Conservation (phyloP, 2,113 vertebrate species). For the Pholis gunnellus region DNA sequence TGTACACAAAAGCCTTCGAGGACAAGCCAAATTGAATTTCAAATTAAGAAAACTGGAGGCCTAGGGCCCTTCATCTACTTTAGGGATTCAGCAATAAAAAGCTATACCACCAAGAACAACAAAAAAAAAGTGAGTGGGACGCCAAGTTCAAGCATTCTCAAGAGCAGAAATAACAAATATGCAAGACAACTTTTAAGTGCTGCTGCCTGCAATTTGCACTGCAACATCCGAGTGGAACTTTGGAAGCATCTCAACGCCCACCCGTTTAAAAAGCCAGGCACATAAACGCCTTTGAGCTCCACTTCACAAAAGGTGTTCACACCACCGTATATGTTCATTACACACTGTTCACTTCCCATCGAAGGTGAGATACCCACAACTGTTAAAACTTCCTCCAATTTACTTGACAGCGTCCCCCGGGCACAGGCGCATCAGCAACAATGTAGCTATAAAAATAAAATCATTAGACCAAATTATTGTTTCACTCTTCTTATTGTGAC, state of each 20-base stretch:
- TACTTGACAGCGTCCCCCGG: neutral
- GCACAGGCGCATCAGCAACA: neutral
- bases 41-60: neutral
- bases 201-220: neutral
- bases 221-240: neutral
- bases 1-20: neutral
- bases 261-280: neutral
- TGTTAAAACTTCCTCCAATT: neutral
- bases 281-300: conserved; percentile 19
- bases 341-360: conserved; percentile 21
- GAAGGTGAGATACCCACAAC: conserved; percentile 26
- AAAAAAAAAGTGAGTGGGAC: neutral
- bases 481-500: conserved; percentile 15
- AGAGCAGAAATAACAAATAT: conserved; percentile 6
- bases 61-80: neutral
- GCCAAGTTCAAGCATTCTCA: neutral
- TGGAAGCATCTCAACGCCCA: neutral
- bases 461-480: conserved; percentile 9
- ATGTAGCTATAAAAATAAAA: conserved; percentile 1
- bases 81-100: neutral
- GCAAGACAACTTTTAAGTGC: neutral
- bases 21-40: neutral
- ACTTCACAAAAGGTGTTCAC: conserved; percentile 28
- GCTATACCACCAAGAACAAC: neutral
- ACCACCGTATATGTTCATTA: conserved; percentile 28